These are phyloP conservation scores for Thripadectes ignobilis DNA, from an alignment of 2,797 vertebrate genomes.

Conservation along the genomic window DNA sequence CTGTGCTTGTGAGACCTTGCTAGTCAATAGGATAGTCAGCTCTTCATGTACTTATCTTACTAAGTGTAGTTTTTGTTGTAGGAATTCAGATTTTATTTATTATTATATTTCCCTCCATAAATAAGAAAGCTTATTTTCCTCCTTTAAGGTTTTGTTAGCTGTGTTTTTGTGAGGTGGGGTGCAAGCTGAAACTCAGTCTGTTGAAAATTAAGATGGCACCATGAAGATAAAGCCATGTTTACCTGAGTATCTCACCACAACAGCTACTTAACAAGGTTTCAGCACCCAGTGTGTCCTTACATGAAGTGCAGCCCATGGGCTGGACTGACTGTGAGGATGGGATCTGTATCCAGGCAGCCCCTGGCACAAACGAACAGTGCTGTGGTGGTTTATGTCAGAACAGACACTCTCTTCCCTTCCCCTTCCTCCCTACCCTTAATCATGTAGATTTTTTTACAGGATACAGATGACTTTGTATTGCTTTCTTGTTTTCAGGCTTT, in stretches of 20 bases:
- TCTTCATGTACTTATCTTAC: not conserved
- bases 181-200: not conserved
- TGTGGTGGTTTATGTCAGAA: not conserved
- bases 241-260: not conserved
- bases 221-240: not conserved
- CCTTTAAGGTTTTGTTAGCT: not conserved
- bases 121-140: not conserved
- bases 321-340: not conserved
- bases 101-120: not conserved
- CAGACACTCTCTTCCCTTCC: not conserved
- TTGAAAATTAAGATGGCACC: not conserved
- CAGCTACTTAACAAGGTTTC: not conserved
- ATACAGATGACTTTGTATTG: constrained; percentile 15
- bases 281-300: not conserved
- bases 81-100: not conserved
- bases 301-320: not conserved
- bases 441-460: not conserved
- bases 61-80: not conserved
- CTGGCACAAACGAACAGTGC: not conserved
- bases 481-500: constrained; percentile 66
- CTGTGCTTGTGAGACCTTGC: not conserved
- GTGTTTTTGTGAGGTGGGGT: not conserved
- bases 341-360: not conserved
- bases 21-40: not conserved
- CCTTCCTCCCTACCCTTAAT: not conserved